Evolutionary conservation across 1,140 invertebrate genomes (phyloP), one percentile per base, ranked within the genome.

Genomic region (Drosophila suzukii): DNA sequence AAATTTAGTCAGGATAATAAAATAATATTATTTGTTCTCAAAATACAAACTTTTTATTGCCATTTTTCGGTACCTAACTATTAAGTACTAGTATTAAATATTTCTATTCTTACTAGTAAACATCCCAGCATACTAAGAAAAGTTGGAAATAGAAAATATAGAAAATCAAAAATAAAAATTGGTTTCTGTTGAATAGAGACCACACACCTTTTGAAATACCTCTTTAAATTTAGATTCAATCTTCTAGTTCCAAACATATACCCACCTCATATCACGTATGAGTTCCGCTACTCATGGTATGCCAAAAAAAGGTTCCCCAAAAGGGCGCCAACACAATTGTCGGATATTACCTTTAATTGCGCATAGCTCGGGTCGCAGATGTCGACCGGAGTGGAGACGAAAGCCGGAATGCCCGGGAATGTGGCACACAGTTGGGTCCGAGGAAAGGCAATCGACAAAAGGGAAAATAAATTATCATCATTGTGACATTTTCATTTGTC

Each of bases 401-500:
- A 86, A 85, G 83, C 50, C 43, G 74, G 66, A 88, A 86, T 83
- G 60, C 61, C 60, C 36, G 51, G 61, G 75, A 79, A 77, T 70
- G 50, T 56, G 61, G 43, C 41, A 44, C 51, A 39, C 59, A 66
- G 61, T 67, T 77, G 61, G 47, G 61, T 54, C 74, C 74, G 51
- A 49, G 78, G 74, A 56, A 47, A 50, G 62, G 60, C 75, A 79
- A 86, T 88, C 85, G 83, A 79, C 84, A 80, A 83, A 58, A 83
- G 84, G 62, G 75, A 89, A 88, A 83, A 88, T 89, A 88, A 88
- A 88, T 88, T 88, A 88, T 88, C 83, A 88, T 88, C 84, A 89
- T 77, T 83, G 79, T 88, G 83, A 88, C 83, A 88, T 88, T 88
- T 88, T 88, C 83, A 88, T 88, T 88, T 88, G 83, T 83, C 83